These are phyloP conservation scores for Rhodophaea formosa DNA, from an alignment of 2,888 invertebrate genomes.

Conservation along the genomic window DNA sequence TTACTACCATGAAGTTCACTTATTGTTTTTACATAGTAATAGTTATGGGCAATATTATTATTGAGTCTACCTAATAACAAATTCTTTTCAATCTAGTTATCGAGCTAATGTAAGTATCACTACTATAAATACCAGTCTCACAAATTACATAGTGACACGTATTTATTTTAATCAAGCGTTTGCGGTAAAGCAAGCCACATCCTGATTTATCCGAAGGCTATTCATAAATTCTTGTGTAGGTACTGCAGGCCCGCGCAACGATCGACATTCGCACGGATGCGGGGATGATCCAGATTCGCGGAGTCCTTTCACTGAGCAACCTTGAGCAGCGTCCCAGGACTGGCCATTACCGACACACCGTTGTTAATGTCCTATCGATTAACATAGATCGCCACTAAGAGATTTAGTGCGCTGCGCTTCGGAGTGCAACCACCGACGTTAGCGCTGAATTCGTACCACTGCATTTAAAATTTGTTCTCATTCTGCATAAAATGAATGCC, in stretches of 20 bases:
- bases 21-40: too few species aligned
- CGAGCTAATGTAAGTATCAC: too few species aligned
- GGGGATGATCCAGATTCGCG: conserved; percentile 76
- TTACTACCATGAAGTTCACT: too few species aligned
- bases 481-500: conserved; percentile 10
- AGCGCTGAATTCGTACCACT: conserved; percentile 37
- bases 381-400: conserved; percentile 68
- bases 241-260: conserved; percentile 16
- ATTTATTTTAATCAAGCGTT: conserved; percentile 17
- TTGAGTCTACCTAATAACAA: too few species aligned
- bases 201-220: conserved; percentile 25
- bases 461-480: conserved; percentile 24
- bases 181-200: conserved; percentile 15
- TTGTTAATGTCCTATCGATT: conserved; percentile 74
- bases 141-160: not conserved
- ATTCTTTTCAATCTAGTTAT: too few species aligned
- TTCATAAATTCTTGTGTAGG: conserved; percentile 23
- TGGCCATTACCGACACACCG: conserved; percentile 70
- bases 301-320: conserved; percentile 74
- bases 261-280: conserved; percentile 35
- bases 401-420: conserved; percentile 52
- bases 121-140: not conserved
- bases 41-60: too few species aligned
- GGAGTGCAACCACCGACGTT: conserved; percentile 39
- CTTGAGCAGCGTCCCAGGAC: conserved; percentile 63